Base-by-base conservation (phyloP, 2,888 invertebrate species). In the Oscheius sp. region DNA sequence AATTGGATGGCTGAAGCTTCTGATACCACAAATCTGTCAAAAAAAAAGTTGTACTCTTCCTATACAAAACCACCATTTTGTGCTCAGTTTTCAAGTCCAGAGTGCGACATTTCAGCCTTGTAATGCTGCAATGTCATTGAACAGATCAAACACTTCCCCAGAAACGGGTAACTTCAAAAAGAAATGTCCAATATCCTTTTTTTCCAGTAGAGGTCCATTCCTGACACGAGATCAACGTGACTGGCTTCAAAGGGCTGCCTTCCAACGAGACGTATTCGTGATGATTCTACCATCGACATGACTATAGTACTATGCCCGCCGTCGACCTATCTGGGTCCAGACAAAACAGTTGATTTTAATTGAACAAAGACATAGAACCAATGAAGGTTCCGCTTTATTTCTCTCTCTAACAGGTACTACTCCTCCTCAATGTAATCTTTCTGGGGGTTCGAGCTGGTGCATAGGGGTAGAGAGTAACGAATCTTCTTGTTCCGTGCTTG, bases 371-470 rank as follows among this genome's bases (percentile, higher is more conserved):
- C 2, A 57, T 9, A 21, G 29, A 32, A 32, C 13, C 13, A 57
- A 57, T 57, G 33, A 57, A 21, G 57, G 7, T 57, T 57, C 2
- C 57, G 57, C 57, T 57, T 57, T 33, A 53, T 53, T 53, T 29
- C 53, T 58, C 21, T 21, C 58, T 11, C 11, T 33, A 29, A 58
- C 35, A 63, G n/a, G 21, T 63, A 11, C 63, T 48, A 48, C 48
- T 48, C 48, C 48, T 63, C n/a, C 47, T n/a, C 29, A 63, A 32
- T 5, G 58, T 7, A 29, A 58, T 58, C 11, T 32, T n/a, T 9
- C 63, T 13, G 2, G 63, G 63, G n/a, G 63, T 63, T n/a, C 63
- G 5, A n/a, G 63, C 63, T 11, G 63, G 63, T 11, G 47, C 63
- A 11, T 63, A 63, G 2, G 63, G 63, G 21, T 32, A 63, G 5